A percentile compares a stretch with the other conserved stretches of the same genome.
Conservation (phyloP, 2,797 vertebrate genomes). For the Xenentodon cancila region DNA sequence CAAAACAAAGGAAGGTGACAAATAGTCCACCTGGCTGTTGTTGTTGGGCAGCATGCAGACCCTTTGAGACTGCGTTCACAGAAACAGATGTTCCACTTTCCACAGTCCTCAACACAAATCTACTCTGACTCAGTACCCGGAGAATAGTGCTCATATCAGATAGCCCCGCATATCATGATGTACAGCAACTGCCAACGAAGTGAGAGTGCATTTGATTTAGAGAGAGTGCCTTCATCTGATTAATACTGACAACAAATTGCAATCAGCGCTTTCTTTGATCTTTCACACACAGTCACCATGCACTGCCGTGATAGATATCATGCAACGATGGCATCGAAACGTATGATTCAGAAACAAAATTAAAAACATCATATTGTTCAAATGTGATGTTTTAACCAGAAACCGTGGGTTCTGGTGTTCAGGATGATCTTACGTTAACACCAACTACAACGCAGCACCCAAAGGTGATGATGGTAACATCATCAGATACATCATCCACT, state of each 20-base stretch:
- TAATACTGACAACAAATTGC: not conserved
- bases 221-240: conserved; percentile 1
- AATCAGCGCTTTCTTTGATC: not conserved
- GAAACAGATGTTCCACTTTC: conserved; percentile 36
- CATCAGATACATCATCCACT: not conserved
- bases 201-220: not conserved
- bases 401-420: not conserved
- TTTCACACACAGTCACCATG: not conserved
- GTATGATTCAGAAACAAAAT: too few relatives aligned
- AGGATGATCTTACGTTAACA: not conserved
- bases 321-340: too few relatives aligned
- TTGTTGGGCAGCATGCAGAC: conserved; percentile 33
- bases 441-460: conserved; percentile 2
- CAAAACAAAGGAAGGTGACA: conserved; percentile 37
- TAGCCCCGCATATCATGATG: not conserved
- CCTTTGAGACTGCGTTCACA: conserved; percentile 29
- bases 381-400: too few relatives aligned
- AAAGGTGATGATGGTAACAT: not conserved
- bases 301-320: too few relatives aligned
- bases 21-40: conserved; percentile 19
- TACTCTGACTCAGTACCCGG: not conserved
- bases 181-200: not conserved
- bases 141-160: not conserved
- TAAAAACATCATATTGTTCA: too few relatives aligned
- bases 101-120: conserved; percentile 20